phyloP scores from a whole-genome alignment of 53 echinoderm and acorn worm genomes.

The Zoroaster sp. region DNA sequence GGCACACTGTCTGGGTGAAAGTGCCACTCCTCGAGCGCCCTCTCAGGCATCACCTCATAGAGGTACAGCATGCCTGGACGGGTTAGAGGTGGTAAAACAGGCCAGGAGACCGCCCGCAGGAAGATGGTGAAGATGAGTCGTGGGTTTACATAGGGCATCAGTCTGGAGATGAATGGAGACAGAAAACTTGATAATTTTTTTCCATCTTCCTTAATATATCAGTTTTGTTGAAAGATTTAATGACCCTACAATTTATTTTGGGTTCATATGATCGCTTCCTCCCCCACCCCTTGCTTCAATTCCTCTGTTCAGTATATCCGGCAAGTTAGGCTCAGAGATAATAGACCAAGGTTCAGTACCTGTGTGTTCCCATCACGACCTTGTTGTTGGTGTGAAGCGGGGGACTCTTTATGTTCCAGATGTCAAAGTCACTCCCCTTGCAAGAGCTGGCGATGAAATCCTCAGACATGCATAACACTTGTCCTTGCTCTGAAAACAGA shows the following conservation, averaged over 20 bases:
- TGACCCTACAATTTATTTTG: neutral
- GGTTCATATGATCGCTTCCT: neutral
- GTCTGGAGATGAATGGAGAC: neutral
- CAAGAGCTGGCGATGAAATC: slow-evolving; percentile 75
- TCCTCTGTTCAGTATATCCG: too few species aligned
- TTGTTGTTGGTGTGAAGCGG: slow-evolving; percentile 32
- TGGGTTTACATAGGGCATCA: slow-evolving; percentile 78
- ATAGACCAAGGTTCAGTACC: slow-evolving; percentile 54
- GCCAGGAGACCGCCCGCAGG: slow-evolving; percentile 49
- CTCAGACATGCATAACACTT: slow-evolving; percentile 71
- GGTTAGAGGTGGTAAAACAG: too few species aligned
- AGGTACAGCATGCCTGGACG: too few species aligned
- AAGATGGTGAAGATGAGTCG: slow-evolving; percentile 70
- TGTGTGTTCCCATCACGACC: slow-evolving; percentile 61
- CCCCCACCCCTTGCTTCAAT: neutral
- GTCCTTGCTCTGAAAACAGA: slow-evolving; percentile 57
- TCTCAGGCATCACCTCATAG: too few species aligned
- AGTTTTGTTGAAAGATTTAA: too few species aligned
- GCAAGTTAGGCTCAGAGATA: too few species aligned
- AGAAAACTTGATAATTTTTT: neutral
- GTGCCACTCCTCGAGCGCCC: too few species aligned
- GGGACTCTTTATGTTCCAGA: slow-evolving; percentile 76
- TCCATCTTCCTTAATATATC: too few species aligned
- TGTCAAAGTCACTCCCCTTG: slow-evolving; percentile 65
- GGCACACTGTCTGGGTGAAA: too few species aligned